Conservation (phyloP, 2,888 invertebrate species). For the Dascillus cervinus region DNA sequence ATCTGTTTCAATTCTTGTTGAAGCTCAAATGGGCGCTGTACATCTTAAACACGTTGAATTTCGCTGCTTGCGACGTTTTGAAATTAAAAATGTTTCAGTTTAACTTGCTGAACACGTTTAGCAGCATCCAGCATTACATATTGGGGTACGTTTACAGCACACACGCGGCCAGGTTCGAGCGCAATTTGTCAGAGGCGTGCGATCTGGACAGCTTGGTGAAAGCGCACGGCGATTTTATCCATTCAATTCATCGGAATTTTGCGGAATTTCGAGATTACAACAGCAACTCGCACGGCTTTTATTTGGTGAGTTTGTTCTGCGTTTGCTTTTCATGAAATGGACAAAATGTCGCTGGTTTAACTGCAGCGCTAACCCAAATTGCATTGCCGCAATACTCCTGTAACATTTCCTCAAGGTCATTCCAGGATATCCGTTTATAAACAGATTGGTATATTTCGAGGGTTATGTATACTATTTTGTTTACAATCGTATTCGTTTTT, state of each 20-base stretch:
- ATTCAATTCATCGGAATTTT: constrained; percentile 23
- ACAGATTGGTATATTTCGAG: too few species aligned
- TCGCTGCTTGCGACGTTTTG: constrained; percentile 26
- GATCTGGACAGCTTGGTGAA: constrained; percentile 32
- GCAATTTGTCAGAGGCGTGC: constrained; percentile 32
- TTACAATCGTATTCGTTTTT: too few species aligned
- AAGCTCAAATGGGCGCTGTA: constrained; percentile 39
- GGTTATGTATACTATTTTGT: too few species aligned
- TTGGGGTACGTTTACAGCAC: constrained; percentile 32
- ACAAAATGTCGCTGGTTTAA: too few species aligned
- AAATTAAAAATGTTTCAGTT: constrained; percentile 31
- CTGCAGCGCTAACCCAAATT: too few species aligned
- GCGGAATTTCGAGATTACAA: constrained; percentile 23
- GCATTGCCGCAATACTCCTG: too few species aligned
- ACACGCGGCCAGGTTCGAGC: constrained; percentile 27
- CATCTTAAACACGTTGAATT: constrained; percentile 32
- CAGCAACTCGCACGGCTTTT: constrained; percentile 22
- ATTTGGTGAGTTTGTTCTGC: constrained; percentile 26
- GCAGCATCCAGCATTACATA: constrained; percentile 36
- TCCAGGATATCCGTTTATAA: too few species aligned
- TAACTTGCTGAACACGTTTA: constrained; percentile 30
- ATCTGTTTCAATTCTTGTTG: constrained; percentile 35
- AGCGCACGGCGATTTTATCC: constrained; percentile 33
- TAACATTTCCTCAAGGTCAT: too few species aligned
- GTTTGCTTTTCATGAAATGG: constrained; percentile 6